phyloP scores from a whole-genome alignment of 1,140 invertebrate species.

The Pseudomyrmex gracilis region DNA sequence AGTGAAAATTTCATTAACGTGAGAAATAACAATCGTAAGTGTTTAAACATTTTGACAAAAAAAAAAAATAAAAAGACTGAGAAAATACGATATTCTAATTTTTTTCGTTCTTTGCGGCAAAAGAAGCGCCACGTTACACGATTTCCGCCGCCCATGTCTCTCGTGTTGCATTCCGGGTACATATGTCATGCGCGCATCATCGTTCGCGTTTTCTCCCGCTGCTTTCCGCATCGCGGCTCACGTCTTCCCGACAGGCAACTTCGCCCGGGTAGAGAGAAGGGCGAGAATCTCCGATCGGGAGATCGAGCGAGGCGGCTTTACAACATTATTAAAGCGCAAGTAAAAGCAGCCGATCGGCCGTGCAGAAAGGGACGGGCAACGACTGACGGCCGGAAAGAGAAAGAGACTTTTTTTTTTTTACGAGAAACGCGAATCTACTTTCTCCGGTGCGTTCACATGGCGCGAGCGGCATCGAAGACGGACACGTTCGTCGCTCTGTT shows the following conservation, averaged over 20 bases:
- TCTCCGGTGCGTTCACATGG: slow-evolving; percentile 57
- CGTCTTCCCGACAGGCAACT: slow-evolving; percentile 34
- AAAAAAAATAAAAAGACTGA: background rate
- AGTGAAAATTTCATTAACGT: too few species aligned
- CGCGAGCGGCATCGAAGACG: slow-evolving; percentile 16
- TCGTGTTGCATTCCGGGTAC: slow-evolving; percentile 42
- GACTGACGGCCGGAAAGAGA: slow-evolving; percentile 44
- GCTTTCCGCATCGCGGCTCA: slow-evolving; percentile 43
- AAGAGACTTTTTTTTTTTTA: slow-evolving; percentile 43
- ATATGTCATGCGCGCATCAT: slow-evolving; percentile 52
- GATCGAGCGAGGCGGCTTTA: slow-evolving; percentile 52
- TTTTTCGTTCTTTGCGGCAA: background rate
- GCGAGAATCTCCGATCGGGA: slow-evolving; percentile 19
- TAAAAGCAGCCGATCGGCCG: slow-evolving; percentile 51
- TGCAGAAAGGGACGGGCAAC: slow-evolving; percentile 9
- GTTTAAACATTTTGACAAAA: too few species aligned
- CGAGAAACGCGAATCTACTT: slow-evolving; percentile 64
- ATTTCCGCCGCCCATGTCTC: slow-evolving; percentile 46
- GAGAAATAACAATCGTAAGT: too few species aligned
- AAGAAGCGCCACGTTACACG: slow-evolving; percentile 28
- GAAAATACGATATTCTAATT: background rate
- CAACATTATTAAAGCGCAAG: slow-evolving; percentile 56
- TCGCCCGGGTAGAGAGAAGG: slow-evolving; percentile 33
- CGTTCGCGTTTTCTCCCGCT: slow-evolving; percentile 55
- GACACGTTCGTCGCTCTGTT: slow-evolving; percentile 9